Evolutionary conservation across 2,888 invertebrate genomes (phyloP), one percentile per base, ranked within the genome.

Genomic region (Eudemis profundana): DNA sequence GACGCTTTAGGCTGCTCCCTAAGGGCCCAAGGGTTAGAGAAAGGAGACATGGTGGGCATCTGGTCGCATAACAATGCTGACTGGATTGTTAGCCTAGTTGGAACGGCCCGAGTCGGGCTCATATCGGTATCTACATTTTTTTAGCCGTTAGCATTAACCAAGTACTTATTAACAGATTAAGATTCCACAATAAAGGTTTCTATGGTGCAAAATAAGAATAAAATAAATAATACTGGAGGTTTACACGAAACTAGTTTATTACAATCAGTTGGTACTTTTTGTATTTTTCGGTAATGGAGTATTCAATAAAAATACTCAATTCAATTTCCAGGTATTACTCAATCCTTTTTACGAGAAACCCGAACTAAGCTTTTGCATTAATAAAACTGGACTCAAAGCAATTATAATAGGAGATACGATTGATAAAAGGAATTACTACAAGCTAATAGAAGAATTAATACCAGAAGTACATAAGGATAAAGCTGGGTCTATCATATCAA

Each of bases 41-140:
- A 93, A 67, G 97, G 97, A 0, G 97, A 98, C 77, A 86, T 96
- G 5, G 77, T 98, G 0, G 98, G 96, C 0, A 87, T 98, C 19
- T 97, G 97, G 96, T 94, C 95, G 0, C 97, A 97, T 19, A 98
- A 97, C 86, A 89, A 92, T 38, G 83, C 93, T 1, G 95, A 96
- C 73, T 98, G 97, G 97, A 92, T 96, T 15, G 79, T 97, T 0
- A 87, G 94, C 0, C 90, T 95, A 69, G 87, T 96, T 67, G 97
- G 96, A 0, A 94, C 95, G 0, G 94, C 95, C 0, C 94, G 96
- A 73, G 94, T 94, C 8, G 98, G 98, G 0, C 86, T 96, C 0
- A 93, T 97, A 70, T 85, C 96, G 84, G 96, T 96, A n/a, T n/a
- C n/a, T n/a, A n/a, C n/a, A n/a, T n/a, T n/a, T n/a, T n/a, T n/a